These are phyloP conservation scores for Cephus nigrinus DNA, from an alignment of 2,888 invertebrate species.

Conservation along the genomic window DNA sequence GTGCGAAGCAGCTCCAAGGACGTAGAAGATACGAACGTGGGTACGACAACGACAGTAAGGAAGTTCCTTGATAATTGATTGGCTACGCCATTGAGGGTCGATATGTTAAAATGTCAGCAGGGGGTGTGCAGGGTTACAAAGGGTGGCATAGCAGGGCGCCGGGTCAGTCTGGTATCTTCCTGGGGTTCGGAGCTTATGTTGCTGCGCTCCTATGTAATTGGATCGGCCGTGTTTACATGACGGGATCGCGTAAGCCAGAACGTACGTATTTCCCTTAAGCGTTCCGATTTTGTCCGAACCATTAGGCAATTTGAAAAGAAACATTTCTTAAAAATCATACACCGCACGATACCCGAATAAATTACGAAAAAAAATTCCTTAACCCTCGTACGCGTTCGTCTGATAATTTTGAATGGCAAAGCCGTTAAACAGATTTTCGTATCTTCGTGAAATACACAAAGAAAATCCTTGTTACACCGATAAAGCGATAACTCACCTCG, in stretches of 20 bases:
- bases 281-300: background rate
- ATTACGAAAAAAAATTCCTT: background rate
- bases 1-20: background rate
- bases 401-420: background rate
- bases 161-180: background rate
- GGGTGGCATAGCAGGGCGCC: background rate
- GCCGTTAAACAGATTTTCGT: background rate
- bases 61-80: background rate
- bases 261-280: background rate
- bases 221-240: slow-evolving; percentile 32
- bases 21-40: background rate
- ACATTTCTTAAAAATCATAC: background rate
- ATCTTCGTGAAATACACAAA: background rate
- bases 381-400: background rate
- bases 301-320: background rate
- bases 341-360: background rate
- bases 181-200: slow-evolving; percentile 10
- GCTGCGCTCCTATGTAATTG: slow-evolving; percentile 21
- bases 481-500: background rate
- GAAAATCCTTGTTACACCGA: background rate
- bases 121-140: slow-evolving; percentile 9
- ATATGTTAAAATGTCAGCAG: slow-evolving; percentile 9
- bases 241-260: slow-evolving; percentile 4
- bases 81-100: background rate
- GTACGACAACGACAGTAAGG: background rate